phyloP scores from a whole-genome alignment of 2,113 vertebrate genomes.

The Petroica traversi region DNA sequence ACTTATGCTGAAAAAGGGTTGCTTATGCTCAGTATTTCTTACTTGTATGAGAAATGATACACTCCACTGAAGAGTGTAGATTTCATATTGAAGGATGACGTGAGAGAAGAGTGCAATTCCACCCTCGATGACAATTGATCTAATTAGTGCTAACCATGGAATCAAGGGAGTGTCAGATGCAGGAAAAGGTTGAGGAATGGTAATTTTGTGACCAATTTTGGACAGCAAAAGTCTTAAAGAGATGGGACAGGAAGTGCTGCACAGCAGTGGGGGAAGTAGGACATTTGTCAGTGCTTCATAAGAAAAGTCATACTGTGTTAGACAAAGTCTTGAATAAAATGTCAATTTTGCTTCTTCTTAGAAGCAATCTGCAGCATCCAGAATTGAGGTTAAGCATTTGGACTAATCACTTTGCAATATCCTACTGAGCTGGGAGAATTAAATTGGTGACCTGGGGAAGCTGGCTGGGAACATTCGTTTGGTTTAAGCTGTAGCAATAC shows the following conservation, averaged over 20 bases:
- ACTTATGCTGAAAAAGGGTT: background rate
- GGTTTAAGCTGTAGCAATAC: background rate
- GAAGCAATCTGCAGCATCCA: background rate
- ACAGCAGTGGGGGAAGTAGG: background rate
- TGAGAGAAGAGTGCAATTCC: background rate
- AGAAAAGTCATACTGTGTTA: background rate
- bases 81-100: background rate
- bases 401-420: background rate
- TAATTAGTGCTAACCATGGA: background rate
- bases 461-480: background rate
- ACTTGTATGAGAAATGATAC: background rate
- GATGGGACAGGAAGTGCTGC: background rate
- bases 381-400: conserved; percentile 29
- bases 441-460: background rate
- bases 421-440: background rate
- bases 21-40: background rate
- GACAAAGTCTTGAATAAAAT: background rate
- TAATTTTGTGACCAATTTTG: background rate
- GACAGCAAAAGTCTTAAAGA: background rate
- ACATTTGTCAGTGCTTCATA: background rate
- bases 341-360: background rate
- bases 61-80: background rate
- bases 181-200: background rate
- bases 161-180: background rate
- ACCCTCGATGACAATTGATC: background rate